Evolutionary conservation across 2,888 invertebrate genomes (phyloP).

Genomic region (Caenorhabditis zanzibari): DNA sequence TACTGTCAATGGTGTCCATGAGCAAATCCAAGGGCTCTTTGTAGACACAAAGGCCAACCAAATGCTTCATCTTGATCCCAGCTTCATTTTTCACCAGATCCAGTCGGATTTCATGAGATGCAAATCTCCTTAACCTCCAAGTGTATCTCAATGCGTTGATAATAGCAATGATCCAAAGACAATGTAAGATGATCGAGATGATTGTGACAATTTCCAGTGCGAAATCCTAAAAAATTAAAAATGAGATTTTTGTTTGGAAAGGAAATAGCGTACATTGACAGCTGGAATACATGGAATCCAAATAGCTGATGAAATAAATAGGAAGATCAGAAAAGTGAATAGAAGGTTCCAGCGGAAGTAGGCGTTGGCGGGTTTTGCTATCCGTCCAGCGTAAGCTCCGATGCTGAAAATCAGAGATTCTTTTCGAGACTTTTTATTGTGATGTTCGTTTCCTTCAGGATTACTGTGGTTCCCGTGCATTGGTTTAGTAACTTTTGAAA

Average conservation of each 20-base stretch:
- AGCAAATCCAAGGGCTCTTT: conserved; percentile 78
- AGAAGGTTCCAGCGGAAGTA: conserved; percentile 80
- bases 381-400: conserved; percentile 74
- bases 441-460: conserved; percentile 1
- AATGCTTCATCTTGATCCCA: conserved; percentile 69
- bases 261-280: conserved; percentile 51
- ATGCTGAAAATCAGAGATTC: conserved; percentile 45
- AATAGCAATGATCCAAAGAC: conserved; percentile 77
- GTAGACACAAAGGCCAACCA: conserved; percentile 76
- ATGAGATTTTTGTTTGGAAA: background rate
- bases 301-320: conserved; percentile 77
- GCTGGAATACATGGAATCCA: conserved; percentile 79
- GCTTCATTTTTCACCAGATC: conserved; percentile 70
- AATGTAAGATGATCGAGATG: conserved; percentile 73
- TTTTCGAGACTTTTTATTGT: background rate
- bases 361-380: conserved; percentile 77
- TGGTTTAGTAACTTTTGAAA: background rate
- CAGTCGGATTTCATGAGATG: conserved; percentile 72
- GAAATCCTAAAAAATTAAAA: conserved; percentile 68
- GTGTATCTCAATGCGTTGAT: conserved; percentile 77
- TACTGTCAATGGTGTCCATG: conserved; percentile 78
- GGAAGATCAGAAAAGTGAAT: conserved; percentile 79
- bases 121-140: conserved; percentile 70
- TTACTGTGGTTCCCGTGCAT: background rate
- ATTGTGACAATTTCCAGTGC: conserved; percentile 78